A percentile compares a stretch with the other conserved stretches of the same genome.
Evolutionary conservation across 1,140 invertebrate species (phyloP).

Genomic region (Bombus sibiricus): DNA sequence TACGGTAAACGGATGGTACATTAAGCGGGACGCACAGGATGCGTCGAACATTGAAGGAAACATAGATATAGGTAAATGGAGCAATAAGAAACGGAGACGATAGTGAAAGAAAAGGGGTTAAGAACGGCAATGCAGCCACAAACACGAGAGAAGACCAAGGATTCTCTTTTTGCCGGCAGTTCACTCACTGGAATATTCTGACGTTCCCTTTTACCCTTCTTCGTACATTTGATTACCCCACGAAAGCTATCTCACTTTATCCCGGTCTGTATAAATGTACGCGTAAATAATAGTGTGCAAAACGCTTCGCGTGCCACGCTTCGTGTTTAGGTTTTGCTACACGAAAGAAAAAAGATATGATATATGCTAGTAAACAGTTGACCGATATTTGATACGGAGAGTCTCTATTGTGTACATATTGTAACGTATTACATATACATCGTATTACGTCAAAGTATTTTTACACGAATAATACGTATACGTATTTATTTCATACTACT

Average conservation of each 20-base stretch:
- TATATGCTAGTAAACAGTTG: neutral
- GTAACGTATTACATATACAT: too few species aligned
- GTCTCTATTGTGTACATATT: too few species aligned
- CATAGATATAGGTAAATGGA: neutral
- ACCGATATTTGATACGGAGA: too few species aligned
- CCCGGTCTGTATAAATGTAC: conserved; percentile 73
- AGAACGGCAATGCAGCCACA: conserved; percentile 70
- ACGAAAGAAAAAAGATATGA: neutral
- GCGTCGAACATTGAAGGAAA: conserved; percentile 19
- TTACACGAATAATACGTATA: neutral
- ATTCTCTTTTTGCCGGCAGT: conserved; percentile 66
- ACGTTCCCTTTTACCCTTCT: conserved; percentile 25
- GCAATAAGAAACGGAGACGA: conserved; percentile 23
- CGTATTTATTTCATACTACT: neutral
- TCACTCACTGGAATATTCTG: conserved; percentile 61
- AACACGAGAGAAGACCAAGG: conserved; percentile 54
- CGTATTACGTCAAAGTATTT: neutral
- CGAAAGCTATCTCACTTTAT: conserved; percentile 77
- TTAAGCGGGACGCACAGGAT: conserved; percentile 42
- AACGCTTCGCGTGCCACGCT: conserved; percentile 5
- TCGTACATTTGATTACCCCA: neutral
- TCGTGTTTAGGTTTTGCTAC: neutral
- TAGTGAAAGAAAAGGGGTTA: conserved; percentile 50
- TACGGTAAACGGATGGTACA: conserved; percentile 61
- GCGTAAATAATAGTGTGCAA: conserved; percentile 68